Evolutionary conservation across 2,888 invertebrate species (phyloP), one percentile per base, ranked within the genome.

Genomic region (Nudaria mundana): DNA sequence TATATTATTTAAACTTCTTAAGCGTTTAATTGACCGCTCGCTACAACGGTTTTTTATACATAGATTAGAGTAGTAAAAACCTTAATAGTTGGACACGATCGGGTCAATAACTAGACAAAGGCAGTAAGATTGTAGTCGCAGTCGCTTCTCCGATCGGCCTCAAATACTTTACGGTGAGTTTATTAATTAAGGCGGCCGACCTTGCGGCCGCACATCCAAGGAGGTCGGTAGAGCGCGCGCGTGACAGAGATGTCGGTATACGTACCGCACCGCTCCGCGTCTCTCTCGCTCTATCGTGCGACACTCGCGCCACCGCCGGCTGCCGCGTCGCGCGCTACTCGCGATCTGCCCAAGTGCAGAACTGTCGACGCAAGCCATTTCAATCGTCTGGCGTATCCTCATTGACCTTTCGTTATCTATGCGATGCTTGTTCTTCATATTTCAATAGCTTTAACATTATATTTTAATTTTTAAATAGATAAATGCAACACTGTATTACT

Each of bases 161-260:
- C 86, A 85, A 85, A 88, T 87, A 85, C 83, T 87, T 86, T 82
- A 87, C 85, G 82, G 81, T 81, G 85, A 82, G 86, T 87, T 88
- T 87, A 88, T 88, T 88, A 88, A 88, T 88, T 88, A 88, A 86
- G 81, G 82, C 85, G 74, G 76, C 81, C 88, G 87, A 86, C 87
- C 88, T 86, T 87, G 87, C 83, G 76, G 83, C 81, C 81, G 86
- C 81, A 75, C 86, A 85, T 84, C 85, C 82, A 85, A 86, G 83
- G 86, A 86, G 86, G 84, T 83, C 84, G 85, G 75, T 65, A 63
- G 66, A 64, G 70, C 66, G 69, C 66, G 70, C 63, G 81, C 56
- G 74, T 47, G 76, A 84, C 59, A 50, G 77, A 71, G 85, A 77
- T 58, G 59, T 56, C 55, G 28, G 52, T 62, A 66, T 49, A n/a